Evolutionary conservation across 2,113 vertebrate genomes (phyloP).

Genomic region (Taxidea taxus): DNA sequence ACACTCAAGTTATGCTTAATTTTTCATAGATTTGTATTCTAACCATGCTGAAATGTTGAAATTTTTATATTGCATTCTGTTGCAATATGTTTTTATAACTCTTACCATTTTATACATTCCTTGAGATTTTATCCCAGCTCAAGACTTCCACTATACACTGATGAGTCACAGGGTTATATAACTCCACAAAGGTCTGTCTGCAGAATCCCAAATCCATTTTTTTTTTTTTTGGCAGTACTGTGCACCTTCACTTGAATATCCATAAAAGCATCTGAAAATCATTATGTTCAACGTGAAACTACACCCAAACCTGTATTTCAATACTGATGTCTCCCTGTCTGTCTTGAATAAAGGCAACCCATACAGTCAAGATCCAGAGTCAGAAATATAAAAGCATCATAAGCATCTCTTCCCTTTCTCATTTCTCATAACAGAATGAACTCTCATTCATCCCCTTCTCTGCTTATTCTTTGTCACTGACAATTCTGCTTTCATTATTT

Average conservation of each 20-base stretch:
- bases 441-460: background rate
- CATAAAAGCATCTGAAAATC: background rate
- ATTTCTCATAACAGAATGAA: background rate
- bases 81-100: background rate
- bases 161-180: background rate
- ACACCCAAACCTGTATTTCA: background rate
- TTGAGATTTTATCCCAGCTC: background rate
- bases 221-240: background rate
- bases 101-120: background rate
- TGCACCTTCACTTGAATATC: background rate
- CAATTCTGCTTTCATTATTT: background rate
- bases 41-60: background rate
- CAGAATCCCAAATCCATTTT: background rate
- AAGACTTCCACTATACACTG: background rate
- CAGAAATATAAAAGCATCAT: background rate
- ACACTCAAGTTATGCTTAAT: background rate
- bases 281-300: background rate
- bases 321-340: background rate
- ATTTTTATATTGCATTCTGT: background rate
- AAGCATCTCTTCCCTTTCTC: background rate
- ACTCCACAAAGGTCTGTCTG: background rate
- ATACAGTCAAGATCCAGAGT: background rate
- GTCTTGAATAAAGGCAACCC: background rate
- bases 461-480: background rate
- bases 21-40: background rate